A percentile compares a stretch with the other conserved stretches of the same genome.
Conservation (phyloP, 2,113 vertebrate genomes). For the Speoplatyrhinus poulsoni region DNA sequence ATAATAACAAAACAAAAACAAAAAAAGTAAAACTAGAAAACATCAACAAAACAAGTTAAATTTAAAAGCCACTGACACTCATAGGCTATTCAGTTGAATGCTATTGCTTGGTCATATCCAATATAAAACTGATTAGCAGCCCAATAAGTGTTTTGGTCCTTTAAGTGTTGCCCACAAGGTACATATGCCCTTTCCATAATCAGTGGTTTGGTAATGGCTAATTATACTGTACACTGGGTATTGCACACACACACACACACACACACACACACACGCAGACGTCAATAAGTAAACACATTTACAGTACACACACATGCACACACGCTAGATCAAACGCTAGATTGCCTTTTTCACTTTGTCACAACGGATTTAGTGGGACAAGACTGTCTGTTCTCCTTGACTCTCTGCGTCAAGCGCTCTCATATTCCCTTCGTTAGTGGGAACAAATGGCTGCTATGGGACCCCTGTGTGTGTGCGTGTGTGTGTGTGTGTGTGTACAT, state of each 20-base stretch:
- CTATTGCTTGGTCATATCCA: too few relatives aligned
- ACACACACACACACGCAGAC: conserved; percentile 32
- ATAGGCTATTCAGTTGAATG: too few relatives aligned
- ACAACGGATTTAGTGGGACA: conserved; percentile 89
- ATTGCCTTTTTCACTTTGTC: conserved; percentile 83
- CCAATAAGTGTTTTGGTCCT: too few relatives aligned
- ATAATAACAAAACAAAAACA: too few relatives aligned
- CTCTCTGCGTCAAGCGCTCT: conserved; percentile 47
- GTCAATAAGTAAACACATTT: conserved; percentile 21
- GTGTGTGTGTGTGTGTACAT: conserved; percentile 27
- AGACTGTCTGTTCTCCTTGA: conserved; percentile 70
- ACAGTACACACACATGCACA: conserved; percentile 3
- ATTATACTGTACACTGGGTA: conserved; percentile 48
- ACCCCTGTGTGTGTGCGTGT: conserved; percentile 22
- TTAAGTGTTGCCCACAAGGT: too few relatives aligned
- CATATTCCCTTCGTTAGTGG: conserved; percentile 40
- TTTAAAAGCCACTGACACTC: too few relatives aligned
- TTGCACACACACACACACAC: conserved; percentile 18
- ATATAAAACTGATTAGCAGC: too few relatives aligned
- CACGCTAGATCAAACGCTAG: conserved; percentile 28
- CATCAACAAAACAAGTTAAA: too few relatives aligned
- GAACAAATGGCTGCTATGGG: conserved; percentile 81
- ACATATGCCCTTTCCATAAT: too few relatives aligned
- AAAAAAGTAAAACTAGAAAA: too few relatives aligned
- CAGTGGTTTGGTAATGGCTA: too few relatives aligned